Base-by-base conservation (phyloP, 2,888 invertebrate species). In the Monopis laevigella region DNA sequence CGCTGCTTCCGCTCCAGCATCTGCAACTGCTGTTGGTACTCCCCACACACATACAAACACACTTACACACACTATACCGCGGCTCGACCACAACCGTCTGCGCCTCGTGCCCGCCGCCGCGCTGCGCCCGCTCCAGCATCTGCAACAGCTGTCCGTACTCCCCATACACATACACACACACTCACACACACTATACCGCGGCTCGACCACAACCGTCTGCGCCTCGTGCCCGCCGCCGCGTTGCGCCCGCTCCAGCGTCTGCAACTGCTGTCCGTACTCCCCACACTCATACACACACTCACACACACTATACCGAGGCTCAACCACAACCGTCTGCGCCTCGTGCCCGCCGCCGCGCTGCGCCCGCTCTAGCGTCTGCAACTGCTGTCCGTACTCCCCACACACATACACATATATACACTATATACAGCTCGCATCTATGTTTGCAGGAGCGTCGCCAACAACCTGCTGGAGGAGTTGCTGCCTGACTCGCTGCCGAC, bases 381-480 rank as follows among this genome's bases (percentile, higher is more conserved):
- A n/a, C n/a, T n/a, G n/a, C n/a, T n/a, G n/a, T n/a, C n/a, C n/a
- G n/a, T n/a, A n/a, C n/a, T 6, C 6, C 10, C 12, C 5, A 34
- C 6, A 34, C n/a, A 28, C 5, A 10, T 28, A 28, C 28, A 11
- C 10, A 12, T 11, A 28, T 28, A 12, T 28, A n/a, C n/a, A n/a
- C n/a, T n/a, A n/a, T n/a, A n/a, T n/a, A 36, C 19, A 11, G 5
- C 6, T 13, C 6, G 4, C 11, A n/a, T n/a, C n/a, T n/a, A n/a
- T n/a, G n/a, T n/a, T 81, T 75, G 32, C 84, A 93, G 93, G 62
- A 88, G 89, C 71, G 82, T 93, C 60, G 88, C 87, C 50, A 88
- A 85, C 63, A 93, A 93, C 82, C 81, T 85, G 62, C 82, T 93
- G 59, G 74, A 83, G 54, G 82, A 83, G 62, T 86, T 93, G 59